phyloP scores from a whole-genome alignment of 2,888 invertebrate genomes.

The Spisula solida region DNA sequence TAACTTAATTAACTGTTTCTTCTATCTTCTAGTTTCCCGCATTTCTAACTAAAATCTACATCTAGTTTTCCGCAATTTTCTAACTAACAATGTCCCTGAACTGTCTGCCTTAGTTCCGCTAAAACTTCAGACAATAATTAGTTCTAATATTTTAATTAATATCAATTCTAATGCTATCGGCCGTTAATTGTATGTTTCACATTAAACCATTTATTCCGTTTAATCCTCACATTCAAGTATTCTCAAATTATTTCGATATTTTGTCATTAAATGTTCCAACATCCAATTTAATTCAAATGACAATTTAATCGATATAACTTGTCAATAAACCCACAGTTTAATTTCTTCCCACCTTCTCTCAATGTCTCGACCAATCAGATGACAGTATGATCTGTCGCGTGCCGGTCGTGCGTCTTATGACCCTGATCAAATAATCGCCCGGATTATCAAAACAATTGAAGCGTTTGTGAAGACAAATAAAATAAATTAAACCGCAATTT shows the following conservation, averaged over 20 bases:
- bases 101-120: too few species aligned
- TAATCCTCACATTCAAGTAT: constrained; percentile 13
- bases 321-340: constrained; percentile 51
- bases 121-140: neutral
- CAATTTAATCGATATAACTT: constrained; percentile 44
- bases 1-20: neutral
- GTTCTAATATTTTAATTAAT: neutral
- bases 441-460: constrained; percentile 31
- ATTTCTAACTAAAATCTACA: neutral
- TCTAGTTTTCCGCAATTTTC: neutral
- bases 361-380: constrained; percentile 71
- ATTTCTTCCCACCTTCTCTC: constrained; percentile 38
- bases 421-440: constrained; percentile 28
- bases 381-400: constrained; percentile 63
- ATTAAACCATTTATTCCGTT: neutral
- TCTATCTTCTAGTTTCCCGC: neutral
- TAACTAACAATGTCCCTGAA: neutral
- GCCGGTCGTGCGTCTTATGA: constrained; percentile 61
- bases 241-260: constrained; percentile 47
- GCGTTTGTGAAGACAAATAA: constrained; percentile 35
- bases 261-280: constrained; percentile 28
- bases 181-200: neutral
- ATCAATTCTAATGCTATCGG: too few species aligned
- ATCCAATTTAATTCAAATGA: constrained; percentile 35
- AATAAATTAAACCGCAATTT: constrained; percentile 42